Evolutionary conservation across 1,140 invertebrate species (phyloP).

Genomic region (Sitodiplosis mosellana): DNA sequence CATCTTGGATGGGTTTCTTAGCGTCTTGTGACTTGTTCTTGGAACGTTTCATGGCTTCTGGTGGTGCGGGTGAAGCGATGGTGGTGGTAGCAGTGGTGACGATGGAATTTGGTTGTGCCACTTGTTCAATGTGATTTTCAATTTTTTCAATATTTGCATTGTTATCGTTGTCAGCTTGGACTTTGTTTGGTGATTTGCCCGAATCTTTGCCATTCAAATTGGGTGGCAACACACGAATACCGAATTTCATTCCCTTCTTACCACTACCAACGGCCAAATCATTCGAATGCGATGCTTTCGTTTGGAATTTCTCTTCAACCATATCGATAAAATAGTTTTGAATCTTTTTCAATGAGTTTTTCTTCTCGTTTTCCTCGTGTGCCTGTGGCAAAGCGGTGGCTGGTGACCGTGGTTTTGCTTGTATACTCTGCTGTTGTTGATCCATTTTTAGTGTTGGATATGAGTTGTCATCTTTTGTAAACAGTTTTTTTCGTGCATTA

Average conservation of each 20-base stretch:
- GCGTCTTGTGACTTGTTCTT: not conserved
- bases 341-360: not conserved
- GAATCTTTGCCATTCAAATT: conserved; percentile 29
- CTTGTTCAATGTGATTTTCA: conserved; percentile 29
- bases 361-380: conserved; percentile 2
- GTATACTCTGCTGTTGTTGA: conserved; percentile 6
- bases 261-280: conserved; percentile 19
- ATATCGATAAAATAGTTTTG: not conserved
- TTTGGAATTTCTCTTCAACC: conserved; percentile 2
- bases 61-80: not conserved
- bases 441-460: conserved; percentile 19
- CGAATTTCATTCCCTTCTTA: conserved; percentile 43
- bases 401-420: not conserved
- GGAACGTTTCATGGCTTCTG: not conserved
- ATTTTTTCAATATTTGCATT: conserved; percentile 24
- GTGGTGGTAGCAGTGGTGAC: conserved; percentile 2
- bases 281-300: not conserved
- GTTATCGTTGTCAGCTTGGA: conserved; percentile 26
- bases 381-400: conserved; percentile 1
- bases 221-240: conserved; percentile 41
- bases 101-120: conserved; percentile 12
- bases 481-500: conserved; percentile 3
- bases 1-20: conserved; percentile 2
- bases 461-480: conserved; percentile 3
- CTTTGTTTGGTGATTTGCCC: conserved; percentile 25